Evolutionary conservation across 2,888 invertebrate species (phyloP), one percentile per base, ranked within the genome.

Genomic region (Heterodera filipjevi): DNA sequence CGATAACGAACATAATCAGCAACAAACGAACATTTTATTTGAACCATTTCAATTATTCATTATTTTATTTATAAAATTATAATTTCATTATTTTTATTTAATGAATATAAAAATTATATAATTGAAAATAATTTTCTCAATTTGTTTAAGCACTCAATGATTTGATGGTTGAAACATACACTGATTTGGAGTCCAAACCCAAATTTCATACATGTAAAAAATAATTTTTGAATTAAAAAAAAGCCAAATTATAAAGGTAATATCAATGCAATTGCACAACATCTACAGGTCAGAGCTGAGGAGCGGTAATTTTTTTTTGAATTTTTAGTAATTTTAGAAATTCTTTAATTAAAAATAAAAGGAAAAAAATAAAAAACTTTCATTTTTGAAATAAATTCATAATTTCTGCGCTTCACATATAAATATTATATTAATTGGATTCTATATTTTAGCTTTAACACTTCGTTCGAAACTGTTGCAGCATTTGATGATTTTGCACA

Each of bases 81-180:
- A 72, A 44, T 32, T 19, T 1, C 19, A 32, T 72, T 72, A 2
- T 22, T 30, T 72, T 72, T 5, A 22, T 75, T 27, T n/a, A n/a
- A n/a, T n/a, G n/a, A n/a, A n/a, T n/a, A n/a, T n/a, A n/a, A 32
- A 72, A 64, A 33, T 66, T 66, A 22, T 64, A 66, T 75, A 19
- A 75, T 81, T 30, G 14, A 68, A 39, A 27, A 12, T 10, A 39
- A 39, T 39, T 10, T 39, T 39, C 12, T 39, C 12, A 39, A 71
- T 71, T 53, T n/a, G 8, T 35, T 73, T 59, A 3, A 59, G 79
- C 66, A 64, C 77, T 83, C 8, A 83, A 83, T 71, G 83, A 83
- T 39, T 77, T 83, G 49, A 83, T 83, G 75, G 83, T 83, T 19
- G 83, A 83, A 72, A 84, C 83, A 16, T 84, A 84, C 79, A 84